Percentiles rank a stretch among this genome's conserved stretches.
phyloP scores from a whole-genome alignment of 1,140 invertebrate species.

The Orchesella cincta region DNA sequence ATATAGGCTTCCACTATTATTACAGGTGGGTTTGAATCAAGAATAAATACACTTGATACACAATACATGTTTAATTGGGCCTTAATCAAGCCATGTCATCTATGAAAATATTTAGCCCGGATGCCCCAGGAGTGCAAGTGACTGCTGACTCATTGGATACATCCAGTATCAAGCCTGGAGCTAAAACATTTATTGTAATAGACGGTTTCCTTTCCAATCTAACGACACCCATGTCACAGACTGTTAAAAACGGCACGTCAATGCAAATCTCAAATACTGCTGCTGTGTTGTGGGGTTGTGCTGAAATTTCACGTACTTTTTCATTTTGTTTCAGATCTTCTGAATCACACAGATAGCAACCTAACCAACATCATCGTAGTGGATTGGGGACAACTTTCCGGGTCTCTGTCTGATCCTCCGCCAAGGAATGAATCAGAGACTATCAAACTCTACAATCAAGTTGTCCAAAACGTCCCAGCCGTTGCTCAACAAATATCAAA shows the following conservation, averaged over 20 bases:
- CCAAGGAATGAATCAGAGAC: neutral
- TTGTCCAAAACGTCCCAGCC: neutral
- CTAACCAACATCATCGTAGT: neutral
- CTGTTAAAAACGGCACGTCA: neutral
- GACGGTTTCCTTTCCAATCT: constrained; percentile 6
- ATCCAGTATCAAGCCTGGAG: no score
- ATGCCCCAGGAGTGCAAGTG: no score
- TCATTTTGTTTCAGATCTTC: neutral
- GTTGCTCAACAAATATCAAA: neutral
- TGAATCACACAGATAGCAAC: neutral
- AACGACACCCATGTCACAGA: neutral
- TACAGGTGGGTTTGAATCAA: no score
- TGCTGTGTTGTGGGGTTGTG: neutral
- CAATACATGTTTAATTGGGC: no score
- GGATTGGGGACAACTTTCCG: neutral
- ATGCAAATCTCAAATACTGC: neutral
- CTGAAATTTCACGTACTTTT: neutral
- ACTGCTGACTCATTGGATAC: no score
- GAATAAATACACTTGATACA: no score
- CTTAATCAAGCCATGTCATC: no score
- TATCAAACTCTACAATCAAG: neutral
- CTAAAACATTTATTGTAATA: neutral
- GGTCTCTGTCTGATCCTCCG: neutral
- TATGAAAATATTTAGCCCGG: no score
- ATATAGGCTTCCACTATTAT: no score